These are phyloP conservation scores for Zaprionus capensis DNA, from an alignment of 1,140 invertebrate genomes.

Conservation along the genomic window DNA sequence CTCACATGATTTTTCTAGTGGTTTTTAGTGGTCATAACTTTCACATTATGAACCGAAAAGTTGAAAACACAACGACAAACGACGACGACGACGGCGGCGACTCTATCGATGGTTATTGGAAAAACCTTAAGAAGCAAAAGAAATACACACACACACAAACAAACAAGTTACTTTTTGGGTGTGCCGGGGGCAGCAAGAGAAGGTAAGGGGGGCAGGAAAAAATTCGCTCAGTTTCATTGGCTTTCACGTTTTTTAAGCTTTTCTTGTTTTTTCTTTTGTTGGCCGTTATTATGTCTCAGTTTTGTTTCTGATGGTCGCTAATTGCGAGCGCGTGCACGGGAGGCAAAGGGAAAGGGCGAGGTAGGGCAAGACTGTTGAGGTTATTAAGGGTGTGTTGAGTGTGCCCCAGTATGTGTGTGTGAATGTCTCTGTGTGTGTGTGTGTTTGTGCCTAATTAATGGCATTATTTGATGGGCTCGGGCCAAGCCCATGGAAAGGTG, in stretches of 20 bases:
- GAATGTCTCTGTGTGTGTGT: slow-evolving; percentile 11
- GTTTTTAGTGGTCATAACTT: slow-evolving; percentile 42
- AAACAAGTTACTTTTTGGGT: slow-evolving; percentile 34
- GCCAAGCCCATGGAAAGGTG: slow-evolving; percentile 50
- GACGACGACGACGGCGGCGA: slow-evolving; percentile 10
- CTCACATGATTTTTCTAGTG: slow-evolving; percentile 11
- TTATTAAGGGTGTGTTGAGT: slow-evolving; percentile 47
- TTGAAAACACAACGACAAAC: slow-evolving; percentile 18
- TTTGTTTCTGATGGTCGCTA: slow-evolving; percentile 73
- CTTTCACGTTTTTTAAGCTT: slow-evolving; percentile 48
- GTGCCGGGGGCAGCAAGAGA: slow-evolving; percentile 23
- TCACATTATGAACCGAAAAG: slow-evolving; percentile 46
- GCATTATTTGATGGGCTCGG: slow-evolving; percentile 72
- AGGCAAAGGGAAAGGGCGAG: slow-evolving; percentile 3
- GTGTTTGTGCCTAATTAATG: slow-evolving; percentile 72
- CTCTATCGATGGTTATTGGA: slow-evolving; percentile 43
- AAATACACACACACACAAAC: slow-evolving; percentile 24
- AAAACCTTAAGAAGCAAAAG: slow-evolving; percentile 33
- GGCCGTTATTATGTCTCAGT: slow-evolving; percentile 68
- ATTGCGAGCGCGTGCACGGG: slow-evolving; percentile 52
- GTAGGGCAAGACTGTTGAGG: slow-evolving; percentile 5
- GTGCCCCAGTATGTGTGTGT: slow-evolving; percentile 27
- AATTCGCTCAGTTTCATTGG: slow-evolving; percentile 48
- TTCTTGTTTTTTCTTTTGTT: slow-evolving; percentile 32
- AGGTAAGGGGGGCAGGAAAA: slow-evolving; percentile 2